Evolutionary conservation across 2,888 invertebrate genomes (phyloP).

Genomic region (Gastracanthus pulcherrimus): DNA sequence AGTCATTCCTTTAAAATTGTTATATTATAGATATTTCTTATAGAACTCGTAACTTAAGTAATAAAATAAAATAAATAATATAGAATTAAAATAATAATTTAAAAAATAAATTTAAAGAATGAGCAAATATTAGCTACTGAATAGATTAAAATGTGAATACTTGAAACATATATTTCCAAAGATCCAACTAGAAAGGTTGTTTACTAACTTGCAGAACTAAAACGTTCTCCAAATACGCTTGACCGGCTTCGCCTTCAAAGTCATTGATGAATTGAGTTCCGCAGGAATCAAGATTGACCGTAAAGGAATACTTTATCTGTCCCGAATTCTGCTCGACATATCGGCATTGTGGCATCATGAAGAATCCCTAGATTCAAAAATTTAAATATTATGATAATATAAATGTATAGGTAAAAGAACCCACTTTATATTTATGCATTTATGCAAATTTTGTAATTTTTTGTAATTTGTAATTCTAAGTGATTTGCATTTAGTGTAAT

Average conservation of each 20-base stretch:
- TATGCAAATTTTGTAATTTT: too few species aligned
- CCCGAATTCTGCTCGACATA: constrained; percentile 87
- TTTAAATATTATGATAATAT: neutral
- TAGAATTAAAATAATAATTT: neutral
- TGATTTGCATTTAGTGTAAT: neutral
- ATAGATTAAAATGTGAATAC: too few species aligned
- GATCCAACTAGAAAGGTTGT: too few species aligned
- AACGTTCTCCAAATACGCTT: constrained; percentile 89
- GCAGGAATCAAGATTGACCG: constrained; percentile 86
- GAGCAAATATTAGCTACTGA: too few species aligned
- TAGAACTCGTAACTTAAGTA: too few species aligned
- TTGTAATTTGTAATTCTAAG: too few species aligned
- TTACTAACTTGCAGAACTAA: constrained; percentile 80
- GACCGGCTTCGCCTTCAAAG: constrained; percentile 85
- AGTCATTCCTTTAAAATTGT: too few species aligned
- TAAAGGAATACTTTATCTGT: constrained; percentile 85
- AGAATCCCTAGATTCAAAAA: constrained; percentile 80
- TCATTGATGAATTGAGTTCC: constrained; percentile 90
- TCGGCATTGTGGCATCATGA: constrained; percentile 84
- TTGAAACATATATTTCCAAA: too few species aligned
- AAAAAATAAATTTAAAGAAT: too few species aligned
- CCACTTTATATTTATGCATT: too few species aligned
- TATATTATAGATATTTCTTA: too few species aligned
- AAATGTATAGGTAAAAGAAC: neutral
- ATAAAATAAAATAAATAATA: too few species aligned